Evolutionary conservation across 2,888 invertebrate genomes (phyloP), one percentile per base, ranked within the genome.

Genomic region (Agapetus fuscipes): DNA sequence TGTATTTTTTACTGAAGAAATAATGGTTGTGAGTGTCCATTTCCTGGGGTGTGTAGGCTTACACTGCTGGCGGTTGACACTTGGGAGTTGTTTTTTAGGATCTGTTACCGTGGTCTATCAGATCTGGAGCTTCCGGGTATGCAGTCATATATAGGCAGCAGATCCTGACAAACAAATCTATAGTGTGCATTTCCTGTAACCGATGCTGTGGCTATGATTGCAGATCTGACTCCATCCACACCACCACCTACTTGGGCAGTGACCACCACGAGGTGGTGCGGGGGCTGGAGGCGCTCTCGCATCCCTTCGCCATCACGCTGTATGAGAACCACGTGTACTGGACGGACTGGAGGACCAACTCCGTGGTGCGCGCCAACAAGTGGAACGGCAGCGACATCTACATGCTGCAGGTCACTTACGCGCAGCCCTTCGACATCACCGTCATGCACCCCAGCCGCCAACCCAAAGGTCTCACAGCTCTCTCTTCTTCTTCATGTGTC

Each of bases 311-410:
- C 31, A 79, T 93, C 48, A 76, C 87, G 0, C 70, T 91, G 41
- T 90, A 83, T 66, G 90, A 85, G 57, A 80, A 82, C 55, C 80
- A 83, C 60, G 80, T 93, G 9, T 94, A 88, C 66, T 94, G 91
- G 90, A 91, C 90, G 0, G 93, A 94, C 65, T 93, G 94, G 94
- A 73, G 88, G 48, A 81, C 81, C 39, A 88, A 87, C 58, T 81
- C 85, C 45, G 84, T 94, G 3, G 80, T 87, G 51, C 70, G 84
- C 54, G 89, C 90, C 17, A 85, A 86, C 65, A 93, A 93, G 64
- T 90, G 86, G 81, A 82, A 82, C 59, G 87, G 83, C 43, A 74
- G 77, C 14, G 79, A 84, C 58, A 80, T 88, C 2, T 70, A 76
- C 42, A 78, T 85, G 11, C 76, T 93, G 50, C 87, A 89, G 59